Evolutionary conservation across 2,797 vertebrate species (phyloP), one percentile per base, ranked within the genome.

Genomic region (Sebastes dallii): DNA sequence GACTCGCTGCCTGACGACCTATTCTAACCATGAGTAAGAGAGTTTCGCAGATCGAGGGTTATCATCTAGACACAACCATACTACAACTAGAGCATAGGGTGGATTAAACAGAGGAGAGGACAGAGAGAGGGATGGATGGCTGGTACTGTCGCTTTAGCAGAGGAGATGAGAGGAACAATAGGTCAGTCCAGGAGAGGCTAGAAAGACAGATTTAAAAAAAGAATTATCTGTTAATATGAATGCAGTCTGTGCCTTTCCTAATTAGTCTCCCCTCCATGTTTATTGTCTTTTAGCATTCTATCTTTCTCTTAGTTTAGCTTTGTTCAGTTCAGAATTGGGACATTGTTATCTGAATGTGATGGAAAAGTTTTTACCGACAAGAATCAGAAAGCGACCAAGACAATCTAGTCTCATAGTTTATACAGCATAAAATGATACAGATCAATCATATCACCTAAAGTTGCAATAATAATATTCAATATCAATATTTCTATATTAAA

Each of bases 101-200:
- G 66, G 80, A 50, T 56, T 60, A 75, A 73, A 72, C 22, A 75
- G 56, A 73, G 7, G 59, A 30, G 55, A 64, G 30, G 70, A 64
- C 36, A 16, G 59, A 75, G 68, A 61, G 12, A 62, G 16, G 13
- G 11, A n/a, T 25, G 65, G 25, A 34, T 22, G 60, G 55, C 59
- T 22, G 42, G 39, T 54, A 8, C 46, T 67, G 20, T 4, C 4
- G 62, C 32, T 67, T 58, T 27, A 32, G 54, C 52, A 81, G 72
- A 66, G 69, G 78, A 64, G 54, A 59, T 65, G 81, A 71, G 75
- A 56, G 61, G 87, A 89, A 75, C 32, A 68, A 55, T 30, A 58
- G 50, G 66, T 24, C 58, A 5, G n/a, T 65, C 55, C 56, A 42
- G 55, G 42, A 72, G 0, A 30, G n/a, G 62, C 8, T 8, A 42